phyloP scores from a whole-genome alignment of 1,140 invertebrate genomes.

The Drosophila bocki region DNA sequence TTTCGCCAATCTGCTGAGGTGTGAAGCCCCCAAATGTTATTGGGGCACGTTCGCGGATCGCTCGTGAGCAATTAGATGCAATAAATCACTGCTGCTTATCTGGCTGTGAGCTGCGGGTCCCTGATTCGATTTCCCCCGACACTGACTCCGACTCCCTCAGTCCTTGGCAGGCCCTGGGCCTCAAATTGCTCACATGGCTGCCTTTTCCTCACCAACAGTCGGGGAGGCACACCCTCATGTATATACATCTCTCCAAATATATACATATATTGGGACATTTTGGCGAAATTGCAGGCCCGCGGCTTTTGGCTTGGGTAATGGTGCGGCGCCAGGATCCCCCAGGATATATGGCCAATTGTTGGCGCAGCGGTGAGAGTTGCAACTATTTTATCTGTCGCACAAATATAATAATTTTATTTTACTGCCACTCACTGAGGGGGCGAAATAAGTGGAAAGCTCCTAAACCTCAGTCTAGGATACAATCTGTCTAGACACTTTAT shows the following conservation, averaged over 20 bases:
- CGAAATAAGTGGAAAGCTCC: slow-evolving; percentile 3
- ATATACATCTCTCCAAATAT: background rate
- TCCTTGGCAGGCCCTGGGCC: slow-evolving; percentile 6
- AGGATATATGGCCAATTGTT: slow-evolving; percentile 45
- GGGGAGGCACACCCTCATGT: background rate
- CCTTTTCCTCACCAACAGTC: slow-evolving; percentile 3
- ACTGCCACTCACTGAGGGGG: slow-evolving; percentile 19
- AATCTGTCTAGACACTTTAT: background rate
- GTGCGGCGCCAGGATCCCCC: slow-evolving; percentile 22
- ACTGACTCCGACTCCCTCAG: background rate
- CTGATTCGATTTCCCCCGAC: slow-evolving; percentile 32
- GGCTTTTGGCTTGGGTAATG: slow-evolving; percentile 36
- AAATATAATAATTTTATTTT: slow-evolving; percentile 48
- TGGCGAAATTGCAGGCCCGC: slow-evolving; percentile 36
- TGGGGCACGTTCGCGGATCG: slow-evolving; percentile 65
- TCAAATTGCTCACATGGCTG: slow-evolving; percentile 42
- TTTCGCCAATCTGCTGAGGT: slow-evolving; percentile 61
- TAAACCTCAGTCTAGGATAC: background rate
- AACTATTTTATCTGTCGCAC: slow-evolving; percentile 48
- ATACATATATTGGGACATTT: slow-evolving; percentile 21
- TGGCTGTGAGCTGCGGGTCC: slow-evolving; percentile 37
- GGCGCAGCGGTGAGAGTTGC: slow-evolving; percentile 35
- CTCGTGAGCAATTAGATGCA: slow-evolving; percentile 75
- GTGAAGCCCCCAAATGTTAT: slow-evolving; percentile 71
- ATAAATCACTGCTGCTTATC: slow-evolving; percentile 74